Evolutionary conservation across 2,888 invertebrate species (phyloP), one percentile per base, ranked within the genome.

Genomic region (Pteria penguin): DNA sequence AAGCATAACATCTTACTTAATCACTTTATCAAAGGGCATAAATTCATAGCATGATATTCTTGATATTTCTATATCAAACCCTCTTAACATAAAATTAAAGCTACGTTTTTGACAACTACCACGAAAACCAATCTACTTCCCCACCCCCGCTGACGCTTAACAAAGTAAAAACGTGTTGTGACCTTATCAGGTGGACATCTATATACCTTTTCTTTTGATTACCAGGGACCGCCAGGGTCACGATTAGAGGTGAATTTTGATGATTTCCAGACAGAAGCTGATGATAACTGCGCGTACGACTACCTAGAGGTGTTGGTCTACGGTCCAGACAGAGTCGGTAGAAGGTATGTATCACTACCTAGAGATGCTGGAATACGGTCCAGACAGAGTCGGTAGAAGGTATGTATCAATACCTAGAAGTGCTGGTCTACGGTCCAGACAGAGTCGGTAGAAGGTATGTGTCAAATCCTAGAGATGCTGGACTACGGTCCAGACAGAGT

Each of bases 391-490:
- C 22, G 83, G 83, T n/a, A 77, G 74, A 70, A 75, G 74, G 82
- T 81, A 61, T n/a, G n/a, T n/a, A n/a, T n/a, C n/a, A n/a, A n/a
- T n/a, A n/a, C n/a, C n/a, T n/a, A n/a, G n/a, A n/a, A n/a, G n/a
- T n/a, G n/a, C n/a, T n/a, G n/a, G n/a, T n/a, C n/a, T n/a, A n/a
- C n/a, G n/a, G n/a, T n/a, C n/a, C n/a, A n/a, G n/a, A n/a, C n/a
- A n/a, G n/a, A n/a, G n/a, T n/a, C n/a, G n/a, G n/a, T n/a, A n/a
- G n/a, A n/a, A n/a, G n/a, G 82, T 52, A 71, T 67, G 29, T 82
- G 79, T 60, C 82, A 83, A 66, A 79, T 76, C 72, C 58, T 83
- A 24, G 83, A 83, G 45, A 65, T 83, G 24, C 72, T 80, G 22
- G 68, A 63, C 11, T 70, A 71, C 36, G 80, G 83, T 22, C 72